Percentiles rank a stretch among this genome's conserved stretches.
phyloP scores from a whole-genome alignment of 1,140 invertebrate genomes.

The Ips nitidus region DNA sequence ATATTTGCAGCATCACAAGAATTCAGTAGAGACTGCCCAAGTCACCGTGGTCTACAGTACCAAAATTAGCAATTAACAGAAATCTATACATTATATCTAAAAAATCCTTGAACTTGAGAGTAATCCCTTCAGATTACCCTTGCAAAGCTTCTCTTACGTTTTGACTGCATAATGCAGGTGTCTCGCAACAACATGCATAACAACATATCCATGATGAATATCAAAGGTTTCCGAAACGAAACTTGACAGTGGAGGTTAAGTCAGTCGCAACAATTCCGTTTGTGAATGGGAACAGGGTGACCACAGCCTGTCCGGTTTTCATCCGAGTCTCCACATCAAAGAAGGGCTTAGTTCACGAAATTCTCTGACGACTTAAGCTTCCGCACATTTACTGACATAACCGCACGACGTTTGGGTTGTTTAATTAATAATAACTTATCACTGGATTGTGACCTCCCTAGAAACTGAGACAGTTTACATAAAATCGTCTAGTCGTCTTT shows the following conservation, averaged over 20 bases:
- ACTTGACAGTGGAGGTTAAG: slow-evolving; percentile 24
- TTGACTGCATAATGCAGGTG: no score
- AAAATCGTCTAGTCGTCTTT: background rate
- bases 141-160: no score
- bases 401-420: slow-evolving; percentile 21
- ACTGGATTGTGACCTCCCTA: background rate
- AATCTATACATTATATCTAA: no score
- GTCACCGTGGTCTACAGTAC: no score
- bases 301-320: slow-evolving; percentile 28
- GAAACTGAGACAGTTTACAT: background rate
- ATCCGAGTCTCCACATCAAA: slow-evolving; percentile 27
- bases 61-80: no score
- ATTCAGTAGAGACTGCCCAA: no score
- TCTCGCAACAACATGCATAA: no score
- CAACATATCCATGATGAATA: background rate
- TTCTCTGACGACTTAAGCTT: slow-evolving; percentile 20
- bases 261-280: slow-evolving; percentile 31
- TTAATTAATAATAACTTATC: slow-evolving; percentile 13
- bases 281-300: slow-evolving; percentile 27
- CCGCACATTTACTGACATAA: slow-evolving; percentile 13
- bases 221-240: slow-evolving; percentile 15
- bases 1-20: no score
- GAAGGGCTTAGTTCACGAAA: slow-evolving; percentile 21
- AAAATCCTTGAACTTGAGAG: no score
- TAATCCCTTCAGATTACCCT: no score